These are phyloP conservation scores for Noctua comes DNA, from an alignment of 2,888 invertebrate genomes.

Conservation along the genomic window DNA sequence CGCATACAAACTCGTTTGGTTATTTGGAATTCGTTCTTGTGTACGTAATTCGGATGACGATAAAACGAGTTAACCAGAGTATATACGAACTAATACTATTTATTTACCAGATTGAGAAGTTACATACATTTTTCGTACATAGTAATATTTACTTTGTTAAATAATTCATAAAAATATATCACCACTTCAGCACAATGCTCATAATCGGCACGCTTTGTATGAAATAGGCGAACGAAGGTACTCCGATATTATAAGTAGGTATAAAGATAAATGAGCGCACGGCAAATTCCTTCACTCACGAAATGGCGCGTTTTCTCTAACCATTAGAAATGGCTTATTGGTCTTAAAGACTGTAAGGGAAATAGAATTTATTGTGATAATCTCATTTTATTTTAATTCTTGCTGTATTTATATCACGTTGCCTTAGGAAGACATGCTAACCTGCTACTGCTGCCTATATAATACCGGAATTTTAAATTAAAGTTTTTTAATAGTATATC, in stretches of 20 bases:
- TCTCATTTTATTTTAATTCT: constrained; percentile 1
- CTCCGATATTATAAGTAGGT: constrained; percentile 9
- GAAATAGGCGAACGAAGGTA: not conserved
- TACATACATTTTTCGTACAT: not conserved
- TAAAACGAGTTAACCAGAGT: not conserved
- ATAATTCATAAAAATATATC: not conserved
- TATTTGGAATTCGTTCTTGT: not conserved
- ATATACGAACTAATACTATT: not conserved
- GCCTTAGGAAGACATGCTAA: not conserved
- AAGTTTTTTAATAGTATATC: not conserved
- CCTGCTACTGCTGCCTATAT: not conserved
- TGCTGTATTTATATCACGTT: not conserved
- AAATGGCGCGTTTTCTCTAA: constrained; percentile 28
- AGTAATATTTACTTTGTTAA: not conserved
- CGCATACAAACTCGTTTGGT: not conserved
- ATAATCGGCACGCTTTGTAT: constrained; percentile 1
- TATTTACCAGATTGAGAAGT: not conserved
- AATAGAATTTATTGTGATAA: constrained; percentile 11
- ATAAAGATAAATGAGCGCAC: constrained; percentile 21
- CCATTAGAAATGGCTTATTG: constrained; percentile 33
- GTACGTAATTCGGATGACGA: not conserved
- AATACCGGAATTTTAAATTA: not conserved
- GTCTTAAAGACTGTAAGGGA: constrained; percentile 17
- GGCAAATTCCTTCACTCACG: constrained; percentile 25
- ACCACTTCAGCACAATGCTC: not conserved